Percentiles rank a stretch among this genome's conserved stretches.
Evolutionary conservation across 2,797 vertebrate species (phyloP).

Genomic region (Heteromormyrus szaboi): DNA sequence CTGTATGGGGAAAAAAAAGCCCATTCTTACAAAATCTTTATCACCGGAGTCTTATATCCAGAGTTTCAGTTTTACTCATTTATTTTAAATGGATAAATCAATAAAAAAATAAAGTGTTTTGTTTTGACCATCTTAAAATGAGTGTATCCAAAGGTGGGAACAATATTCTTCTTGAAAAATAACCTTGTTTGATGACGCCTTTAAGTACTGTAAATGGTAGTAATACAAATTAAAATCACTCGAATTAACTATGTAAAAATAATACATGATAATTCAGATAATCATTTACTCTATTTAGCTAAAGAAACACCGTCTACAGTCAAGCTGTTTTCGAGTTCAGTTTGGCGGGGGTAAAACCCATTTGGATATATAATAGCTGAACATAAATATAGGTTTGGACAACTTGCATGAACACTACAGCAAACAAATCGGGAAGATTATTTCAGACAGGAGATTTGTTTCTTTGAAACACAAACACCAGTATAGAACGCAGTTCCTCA

Average conservation of each 20-base stretch:
- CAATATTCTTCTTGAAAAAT: background rate
- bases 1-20: background rate
- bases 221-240: background rate
- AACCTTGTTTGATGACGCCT: background rate
- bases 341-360: background rate
- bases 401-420: background rate
- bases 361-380: background rate
- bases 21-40: background rate
- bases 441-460: background rate
- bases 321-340: background rate
- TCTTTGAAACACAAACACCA: background rate
- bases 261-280: background rate
- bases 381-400: background rate
- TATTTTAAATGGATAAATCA: constrained; percentile 3
- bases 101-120: background rate
- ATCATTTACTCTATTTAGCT: background rate
- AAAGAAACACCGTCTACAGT: background rate
- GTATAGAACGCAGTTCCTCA: constrained; percentile 1
- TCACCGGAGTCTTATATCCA: background rate
- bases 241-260: background rate
- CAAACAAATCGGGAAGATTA: background rate
- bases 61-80: constrained; percentile 4
- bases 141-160: background rate
- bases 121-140: background rate
- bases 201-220: background rate